phyloP scores from a whole-genome alignment of 2,113 vertebrate species.

The Hemibates koningsi region DNA sequence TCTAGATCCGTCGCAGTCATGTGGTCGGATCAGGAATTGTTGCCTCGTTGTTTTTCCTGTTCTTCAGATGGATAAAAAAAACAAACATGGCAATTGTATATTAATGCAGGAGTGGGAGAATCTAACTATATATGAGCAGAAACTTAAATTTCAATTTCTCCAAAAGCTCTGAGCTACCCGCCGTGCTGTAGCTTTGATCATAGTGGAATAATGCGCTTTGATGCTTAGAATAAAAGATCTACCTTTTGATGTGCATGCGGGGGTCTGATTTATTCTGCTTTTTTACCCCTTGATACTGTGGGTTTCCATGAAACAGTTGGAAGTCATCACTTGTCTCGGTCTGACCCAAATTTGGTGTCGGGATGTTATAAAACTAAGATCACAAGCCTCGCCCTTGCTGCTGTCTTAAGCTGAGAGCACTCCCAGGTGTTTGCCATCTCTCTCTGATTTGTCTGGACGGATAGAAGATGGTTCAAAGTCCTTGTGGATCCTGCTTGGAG shows the following conservation, averaged over 20 bases:
- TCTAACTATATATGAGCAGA: conserved; percentile 3
- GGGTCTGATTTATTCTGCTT: neutral
- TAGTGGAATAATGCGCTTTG: conserved; percentile 54
- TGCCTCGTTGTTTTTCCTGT: neutral
- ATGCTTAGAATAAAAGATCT: conserved; percentile 60
- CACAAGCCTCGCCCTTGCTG: neutral
- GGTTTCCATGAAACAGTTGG: conserved; percentile 14
- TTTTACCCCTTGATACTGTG: neutral
- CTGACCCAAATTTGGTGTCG: conserved; percentile 38
- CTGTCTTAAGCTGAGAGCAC: neutral
- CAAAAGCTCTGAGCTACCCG: conserved; percentile 39
- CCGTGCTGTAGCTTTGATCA: conserved; percentile 53
- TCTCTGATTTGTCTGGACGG: neutral
- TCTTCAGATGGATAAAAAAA: neutral
- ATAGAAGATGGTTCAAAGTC: neutral
- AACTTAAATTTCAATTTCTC: conserved; percentile 52
- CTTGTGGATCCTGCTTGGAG: neutral
- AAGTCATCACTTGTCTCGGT: conserved; percentile 29
- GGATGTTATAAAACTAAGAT: conserved; percentile 32
- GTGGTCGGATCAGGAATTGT: neutral
- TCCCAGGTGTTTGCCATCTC: neutral
- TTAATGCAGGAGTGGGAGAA: neutral
- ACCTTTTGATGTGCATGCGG: conserved; percentile 54
- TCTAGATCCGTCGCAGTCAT: neutral
- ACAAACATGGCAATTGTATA: neutral